Base-by-base conservation (phyloP, 2,888 invertebrate genomes). In the Prenolepis imparis region DNA sequence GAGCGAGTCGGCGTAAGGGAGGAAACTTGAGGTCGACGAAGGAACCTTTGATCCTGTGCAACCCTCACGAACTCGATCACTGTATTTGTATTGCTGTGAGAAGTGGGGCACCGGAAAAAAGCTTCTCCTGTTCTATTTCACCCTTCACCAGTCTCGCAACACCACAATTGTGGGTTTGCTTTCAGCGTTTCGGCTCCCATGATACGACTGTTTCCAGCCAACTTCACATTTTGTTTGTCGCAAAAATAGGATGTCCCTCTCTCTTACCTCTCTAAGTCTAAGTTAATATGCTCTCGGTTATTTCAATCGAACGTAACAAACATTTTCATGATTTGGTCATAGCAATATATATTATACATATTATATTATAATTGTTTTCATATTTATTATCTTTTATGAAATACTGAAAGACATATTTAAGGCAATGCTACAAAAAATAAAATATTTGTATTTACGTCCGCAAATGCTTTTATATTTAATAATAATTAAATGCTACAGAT, bases 21-120 rank as follows among this genome's bases (percentile, higher is more conserved):
- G 84, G 84, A 81, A 87, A 44, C 66, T 72, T 81, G 83, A 85
- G 88, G 88, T 85, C 82, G 84, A 64, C 80, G 88, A 61, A 84
- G 87, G 86, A 87, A 87, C 88, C 91, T 92, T 91, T 91, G 91
- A 91, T 91, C 89, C 90, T 83, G 52, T 8, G 85, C 83, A 70
- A 82, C 82, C 81, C 85, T 78, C 81, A 75, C 83, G 57, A 82
- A 83, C 84, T 77, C 73, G 74, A 84, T 84, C 83, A 68, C 77
- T 82, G 75, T 90, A 91, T 92, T 91, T 91, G 87, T 87, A 86
- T 89, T 86, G 82, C 82, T 80, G 85, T 88, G 87, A 91, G 91
- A 92, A 90, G 82, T 91, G 90, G 89, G 87, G 85, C 85, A 86
- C 61, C 80, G 83, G 86, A 84, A 89, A 87, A 83, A 82, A 81